Conservation (phyloP, 2,113 vertebrate genomes). For the Rhabdomys dilectus region DNA sequence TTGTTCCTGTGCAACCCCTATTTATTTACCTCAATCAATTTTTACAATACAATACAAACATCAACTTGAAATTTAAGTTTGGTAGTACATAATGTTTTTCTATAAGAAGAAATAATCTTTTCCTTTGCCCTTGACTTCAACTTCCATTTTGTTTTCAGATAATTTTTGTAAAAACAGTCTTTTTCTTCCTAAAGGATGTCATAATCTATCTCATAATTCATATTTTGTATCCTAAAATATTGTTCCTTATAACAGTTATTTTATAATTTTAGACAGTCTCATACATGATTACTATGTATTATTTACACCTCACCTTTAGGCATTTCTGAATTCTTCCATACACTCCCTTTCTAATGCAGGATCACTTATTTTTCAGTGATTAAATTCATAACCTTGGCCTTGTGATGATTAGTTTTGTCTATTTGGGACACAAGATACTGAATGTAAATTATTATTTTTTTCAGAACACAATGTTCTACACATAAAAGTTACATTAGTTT, state of each 20-base stretch:
- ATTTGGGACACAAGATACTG: too few relatives aligned
- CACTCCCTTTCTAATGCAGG: too few relatives aligned
- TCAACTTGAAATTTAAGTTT: background rate
- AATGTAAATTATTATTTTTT: too few relatives aligned
- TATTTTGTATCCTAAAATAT: background rate
- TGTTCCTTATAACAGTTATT: background rate
- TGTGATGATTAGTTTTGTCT: too few relatives aligned
- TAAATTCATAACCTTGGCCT: too few relatives aligned
- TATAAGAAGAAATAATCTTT: background rate
- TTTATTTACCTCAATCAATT: background rate
- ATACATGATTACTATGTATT: too few relatives aligned
- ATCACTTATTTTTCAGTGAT: too few relatives aligned
- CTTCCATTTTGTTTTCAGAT: background rate
- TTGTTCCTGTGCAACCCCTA: background rate
- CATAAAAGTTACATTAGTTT: too few relatives aligned
- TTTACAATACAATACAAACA: background rate
- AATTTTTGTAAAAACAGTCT: background rate
- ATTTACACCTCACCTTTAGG: too few relatives aligned
- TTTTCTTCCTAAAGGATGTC: background rate
- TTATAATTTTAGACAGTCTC: background rate
- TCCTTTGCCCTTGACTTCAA: background rate
- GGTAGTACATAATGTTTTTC: background rate
- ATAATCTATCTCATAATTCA: background rate
- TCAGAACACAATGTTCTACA: too few relatives aligned
- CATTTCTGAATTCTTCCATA: too few relatives aligned